phyloP scores from a whole-genome alignment of 2,888 invertebrate genomes.

The Sesia apiformis region DNA sequence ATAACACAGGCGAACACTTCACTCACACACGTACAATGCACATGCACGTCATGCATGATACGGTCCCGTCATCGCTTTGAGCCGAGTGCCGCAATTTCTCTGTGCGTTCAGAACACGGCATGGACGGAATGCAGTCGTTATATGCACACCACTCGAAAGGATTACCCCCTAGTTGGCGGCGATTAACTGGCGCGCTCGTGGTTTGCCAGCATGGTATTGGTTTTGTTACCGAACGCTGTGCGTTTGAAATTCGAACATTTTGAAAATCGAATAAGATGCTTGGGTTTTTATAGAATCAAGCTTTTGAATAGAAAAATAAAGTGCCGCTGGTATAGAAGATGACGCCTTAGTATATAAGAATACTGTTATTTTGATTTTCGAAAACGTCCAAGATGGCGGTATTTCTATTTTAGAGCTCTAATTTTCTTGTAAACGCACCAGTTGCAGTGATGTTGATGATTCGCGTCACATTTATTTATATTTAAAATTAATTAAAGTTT shows the following conservation, averaged over 20 bases:
- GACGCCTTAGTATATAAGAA: no score
- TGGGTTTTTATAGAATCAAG: no score
- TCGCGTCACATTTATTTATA: no score
- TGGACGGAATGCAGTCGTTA: constrained; percentile 50
- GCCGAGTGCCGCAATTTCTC: constrained; percentile 53
- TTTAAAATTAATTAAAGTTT: no score
- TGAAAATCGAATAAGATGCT: not conserved
- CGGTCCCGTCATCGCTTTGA: constrained; percentile 57
- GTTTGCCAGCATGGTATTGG: constrained; percentile 45
- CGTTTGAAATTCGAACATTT: constrained; percentile 35
- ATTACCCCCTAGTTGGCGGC: constrained; percentile 59
- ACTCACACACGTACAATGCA: not conserved
- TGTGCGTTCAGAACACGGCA: constrained; percentile 30
- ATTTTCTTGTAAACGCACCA: no score
- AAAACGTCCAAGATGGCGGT: no score
- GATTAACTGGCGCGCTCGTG: constrained; percentile 57
- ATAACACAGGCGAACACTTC: no score
- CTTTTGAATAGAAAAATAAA: no score
- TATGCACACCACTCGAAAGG: constrained; percentile 65
- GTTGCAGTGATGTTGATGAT: no score
- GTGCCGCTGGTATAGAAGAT: no score
- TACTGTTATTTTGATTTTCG: no score
- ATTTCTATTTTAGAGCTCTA: no score
- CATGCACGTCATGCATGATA: constrained; percentile 35
- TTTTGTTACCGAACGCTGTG: constrained; percentile 43